Base-by-base conservation (phyloP, 2,113 vertebrate species). In the Prionailurus bengalensis region DNA sequence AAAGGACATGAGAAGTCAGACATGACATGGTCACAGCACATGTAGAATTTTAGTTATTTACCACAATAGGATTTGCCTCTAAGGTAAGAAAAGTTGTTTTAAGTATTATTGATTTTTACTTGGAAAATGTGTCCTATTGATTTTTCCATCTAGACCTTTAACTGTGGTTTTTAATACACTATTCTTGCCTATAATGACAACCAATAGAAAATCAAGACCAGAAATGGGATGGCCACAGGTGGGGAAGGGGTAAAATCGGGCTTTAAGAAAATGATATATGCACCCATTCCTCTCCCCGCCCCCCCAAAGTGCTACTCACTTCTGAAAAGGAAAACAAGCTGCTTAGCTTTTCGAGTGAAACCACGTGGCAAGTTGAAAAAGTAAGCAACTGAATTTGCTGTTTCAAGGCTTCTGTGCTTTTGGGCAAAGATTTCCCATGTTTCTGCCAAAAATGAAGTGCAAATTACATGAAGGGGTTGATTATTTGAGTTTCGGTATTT, bases 31-130 rank as follows among this genome's bases (percentile, higher is more conserved):
- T 95, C 90, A 92, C n/a, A 90, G 87, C 66, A 83, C 19, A 58
- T 58, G 7, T 13, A 42, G 21, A 83, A 96, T 23, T 97, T 96
- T 90, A 92, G 68, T 78, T 65, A 95, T 53, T 97, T 89, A 65
- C n/a, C 23, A 91, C 65, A 89, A 92, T 27, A 90, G 16, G 55
- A 96, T 97, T 97, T 96, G 74, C 78, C 90, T 97, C 45, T 90
- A 84, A 94, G 84, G 87, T 89, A 96, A 97, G 87, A 96, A 97
- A 96, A 96, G 74, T 96, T 98, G 96, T 95, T 97, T 96, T 97
- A 98, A 98, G 92, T 92, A 94, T 76, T 90, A 98, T 94, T 97
- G 98, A 98, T 98, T 98, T 97, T 94, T 90, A 97, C 84, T 96
- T 95, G 66, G 86, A 97, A 97, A 98, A 95, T 79, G 65, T 97